phyloP scores from a whole-genome alignment of 30 jellyfish, hydroid and myxozoan genomes.

The Sanderia malayensis region DNA sequence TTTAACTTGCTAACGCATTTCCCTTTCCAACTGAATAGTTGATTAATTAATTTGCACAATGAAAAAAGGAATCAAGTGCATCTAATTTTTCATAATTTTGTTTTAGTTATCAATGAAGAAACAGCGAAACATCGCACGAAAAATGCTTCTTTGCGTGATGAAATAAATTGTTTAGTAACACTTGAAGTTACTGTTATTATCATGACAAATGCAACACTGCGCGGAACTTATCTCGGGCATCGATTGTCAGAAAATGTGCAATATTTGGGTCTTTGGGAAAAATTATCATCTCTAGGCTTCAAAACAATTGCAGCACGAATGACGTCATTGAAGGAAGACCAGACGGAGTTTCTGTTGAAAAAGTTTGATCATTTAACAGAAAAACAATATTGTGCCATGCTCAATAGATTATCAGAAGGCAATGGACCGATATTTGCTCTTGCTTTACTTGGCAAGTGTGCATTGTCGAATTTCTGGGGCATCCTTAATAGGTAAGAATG shows the following conservation, averaged over 20 bases:
- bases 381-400: constrained; percentile 31
- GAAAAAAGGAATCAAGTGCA: too few species aligned
- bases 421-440: constrained; percentile 68
- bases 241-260: constrained; percentile 45
- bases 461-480: constrained; percentile 67
- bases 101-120: too few species aligned
- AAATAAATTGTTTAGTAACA: constrained; percentile 23
- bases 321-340: constrained; percentile 65
- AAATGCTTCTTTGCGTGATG: too few species aligned
- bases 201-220: constrained; percentile 48
- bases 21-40: too few species aligned
- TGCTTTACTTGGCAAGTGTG: constrained; percentile 67
- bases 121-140: too few species aligned
- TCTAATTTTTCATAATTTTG: too few species aligned
- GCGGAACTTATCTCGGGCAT: constrained; percentile 49
- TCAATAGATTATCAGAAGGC: constrained; percentile 35
- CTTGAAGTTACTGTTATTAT: constrained; percentile 55
- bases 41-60: too few species aligned
- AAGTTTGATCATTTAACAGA: constrained; percentile 25
- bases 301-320: constrained; percentile 60
- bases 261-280: constrained; percentile 61
- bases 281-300: constrained; percentile 42
- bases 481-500: constrained; percentile 47
- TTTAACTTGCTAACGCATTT: too few species aligned
- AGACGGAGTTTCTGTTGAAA: constrained; percentile 32